Conservation (phyloP, 2,888 invertebrate species). For the Eucera pruinosa region DNA sequence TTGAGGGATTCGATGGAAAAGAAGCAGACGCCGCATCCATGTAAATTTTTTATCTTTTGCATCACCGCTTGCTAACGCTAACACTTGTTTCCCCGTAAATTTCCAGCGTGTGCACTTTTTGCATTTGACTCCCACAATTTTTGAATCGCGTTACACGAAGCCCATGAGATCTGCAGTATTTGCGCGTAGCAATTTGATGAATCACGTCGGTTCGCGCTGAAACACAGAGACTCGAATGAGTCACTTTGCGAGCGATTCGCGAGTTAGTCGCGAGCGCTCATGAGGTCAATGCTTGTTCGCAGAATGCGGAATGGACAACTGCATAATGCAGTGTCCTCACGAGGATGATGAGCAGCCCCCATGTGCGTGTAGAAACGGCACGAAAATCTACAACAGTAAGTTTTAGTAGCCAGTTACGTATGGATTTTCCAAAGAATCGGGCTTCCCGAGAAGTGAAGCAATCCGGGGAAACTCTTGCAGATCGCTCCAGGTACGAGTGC, state of each 20-base stretch:
- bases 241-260: conserved; percentile 11
- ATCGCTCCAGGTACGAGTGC: conserved; percentile 87
- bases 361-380: conserved; percentile 84
- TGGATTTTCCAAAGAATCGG: too few relatives aligned
- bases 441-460: too few relatives aligned
- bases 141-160: background rate
- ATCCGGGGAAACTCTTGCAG: too few relatives aligned
- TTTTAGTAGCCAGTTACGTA: too few relatives aligned
- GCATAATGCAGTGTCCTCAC: conserved; percentile 85
- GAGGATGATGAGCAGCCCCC: conserved; percentile 82
- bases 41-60: too few relatives aligned
- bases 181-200: conserved; percentile 14
- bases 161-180: background rate
- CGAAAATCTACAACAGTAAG: conserved; percentile 83
- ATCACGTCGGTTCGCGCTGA: conserved; percentile 3
- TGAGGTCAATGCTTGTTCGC: conserved; percentile 67
- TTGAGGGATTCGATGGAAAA: too few relatives aligned
- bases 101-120: too few relatives aligned
- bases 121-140: too few relatives aligned
- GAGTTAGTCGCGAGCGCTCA: conserved; percentile 28
- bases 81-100: too few relatives aligned
- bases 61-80: too few relatives aligned
- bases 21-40: too few relatives aligned
- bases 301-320: conserved; percentile 84
- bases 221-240: conserved; percentile 12